These are phyloP conservation scores for Anastrepha ludens DNA, from an alignment of 1,140 invertebrate species.

Conservation along the genomic window DNA sequence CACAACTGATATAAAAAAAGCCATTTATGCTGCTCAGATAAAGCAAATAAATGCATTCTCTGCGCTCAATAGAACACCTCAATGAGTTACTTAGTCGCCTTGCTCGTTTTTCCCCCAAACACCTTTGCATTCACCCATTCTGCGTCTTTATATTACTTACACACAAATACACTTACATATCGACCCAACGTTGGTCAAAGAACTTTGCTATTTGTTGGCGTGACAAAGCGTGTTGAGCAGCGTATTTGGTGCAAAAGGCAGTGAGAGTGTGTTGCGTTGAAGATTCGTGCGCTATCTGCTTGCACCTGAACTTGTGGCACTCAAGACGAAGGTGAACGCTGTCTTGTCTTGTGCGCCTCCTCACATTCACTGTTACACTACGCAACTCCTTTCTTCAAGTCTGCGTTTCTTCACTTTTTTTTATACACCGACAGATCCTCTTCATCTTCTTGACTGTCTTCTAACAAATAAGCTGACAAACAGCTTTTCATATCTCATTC, in stretches of 20 bases:
- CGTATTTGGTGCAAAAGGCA: neutral
- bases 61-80: slow-evolving; percentile 46
- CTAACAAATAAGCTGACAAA: slow-evolving; percentile 48
- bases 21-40: slow-evolving; percentile 20
- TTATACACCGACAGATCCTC: neutral
- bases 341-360: neutral
- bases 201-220: slow-evolving; percentile 47
- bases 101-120: neutral
- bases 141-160: neutral
- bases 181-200: slow-evolving; percentile 25
- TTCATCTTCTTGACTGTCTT: neutral
- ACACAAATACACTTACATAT: neutral
- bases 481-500: slow-evolving; percentile 37
- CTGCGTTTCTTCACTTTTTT: neutral
- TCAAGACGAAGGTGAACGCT: slow-evolving; percentile 43
- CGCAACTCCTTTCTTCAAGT: neutral
- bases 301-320: slow-evolving; percentile 47
- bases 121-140: neutral
- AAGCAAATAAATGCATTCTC: slow-evolving; percentile 43
- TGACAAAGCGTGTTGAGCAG: slow-evolving; percentile 37
- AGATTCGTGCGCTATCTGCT: slow-evolving; percentile 28
- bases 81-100: slow-evolving; percentile 9
- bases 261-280: neutral
- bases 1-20: slow-evolving; percentile 21
- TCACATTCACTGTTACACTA: neutral